Percentiles rank a stretch among this genome's conserved stretches.
Evolutionary conservation across 2,888 invertebrate genomes (phyloP).

Genomic region (Augochlorella aurata): DNA sequence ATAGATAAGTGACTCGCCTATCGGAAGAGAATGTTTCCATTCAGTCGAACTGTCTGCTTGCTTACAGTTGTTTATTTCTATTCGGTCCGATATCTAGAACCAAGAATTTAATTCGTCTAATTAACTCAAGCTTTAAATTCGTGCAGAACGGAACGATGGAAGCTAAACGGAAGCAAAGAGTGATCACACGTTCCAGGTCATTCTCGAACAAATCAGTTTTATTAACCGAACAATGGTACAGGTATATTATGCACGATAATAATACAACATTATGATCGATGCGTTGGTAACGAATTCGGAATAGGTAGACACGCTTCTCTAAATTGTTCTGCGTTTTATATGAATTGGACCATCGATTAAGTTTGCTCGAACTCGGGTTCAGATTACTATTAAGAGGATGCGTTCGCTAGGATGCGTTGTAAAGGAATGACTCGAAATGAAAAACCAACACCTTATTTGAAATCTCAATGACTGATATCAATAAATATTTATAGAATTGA

Average conservation of each 20-base stretch:
- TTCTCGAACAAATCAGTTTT: constrained; percentile 21
- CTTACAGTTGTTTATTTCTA: too few species aligned
- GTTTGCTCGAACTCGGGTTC: background rate
- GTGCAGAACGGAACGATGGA: too few species aligned
- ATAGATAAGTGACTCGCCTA: background rate
- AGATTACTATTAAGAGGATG: too few species aligned
- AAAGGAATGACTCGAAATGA: background rate
- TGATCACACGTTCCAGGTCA: background rate
- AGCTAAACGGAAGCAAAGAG: background rate
- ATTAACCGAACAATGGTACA: constrained; percentile 22
- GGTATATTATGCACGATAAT: constrained; percentile 39
- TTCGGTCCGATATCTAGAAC: too few species aligned
- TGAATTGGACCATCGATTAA: constrained; percentile 22
- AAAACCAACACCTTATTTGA: background rate
- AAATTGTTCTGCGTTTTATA: background rate
- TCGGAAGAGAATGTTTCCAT: background rate
- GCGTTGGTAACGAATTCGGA: background rate
- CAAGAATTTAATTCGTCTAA: too few species aligned
- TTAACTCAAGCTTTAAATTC: too few species aligned
- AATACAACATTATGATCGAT: background rate
- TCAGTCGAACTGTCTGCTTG: too few species aligned
- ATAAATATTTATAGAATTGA: constrained; percentile 69
- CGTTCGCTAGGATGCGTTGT: too few species aligned
- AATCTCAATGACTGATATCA: constrained; percentile 15
- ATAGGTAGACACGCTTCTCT: background rate